Evolutionary conservation across 1,140 invertebrate genomes (phyloP), one percentile per base, ranked within the genome.

Genomic region (Druon quercuslanigerum): DNA sequence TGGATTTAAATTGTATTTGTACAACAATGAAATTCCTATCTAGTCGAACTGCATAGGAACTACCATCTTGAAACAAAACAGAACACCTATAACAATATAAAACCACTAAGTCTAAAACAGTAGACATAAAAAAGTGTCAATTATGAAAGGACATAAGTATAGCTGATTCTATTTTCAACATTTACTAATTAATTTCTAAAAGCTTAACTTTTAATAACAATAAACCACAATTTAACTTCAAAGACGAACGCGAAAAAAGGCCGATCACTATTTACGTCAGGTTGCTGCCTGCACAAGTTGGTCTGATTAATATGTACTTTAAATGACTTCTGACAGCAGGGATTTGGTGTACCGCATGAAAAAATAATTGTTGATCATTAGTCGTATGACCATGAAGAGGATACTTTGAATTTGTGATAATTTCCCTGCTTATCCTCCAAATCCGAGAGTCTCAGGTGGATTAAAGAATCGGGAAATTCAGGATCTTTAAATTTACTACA

Each of bases 361-460:
- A 60, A 66, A 66, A 66, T 19, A 56, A n/a, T 66, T 66, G 60
- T 66, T 66, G 60, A 66, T 66, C 25, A 66, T 66, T 66, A 66
- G 33, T 40, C 20, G 25, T 40, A n/a, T 66, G 60, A 66, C 25
- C 60, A 9, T 66, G 25, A 66, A 66, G 40, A 46, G 60, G 25
- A 40, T 16, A 66, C 13, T 66, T 66, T 14, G 33, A 66, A 3
- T 40, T 66, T 25, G 60, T 8, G n/a, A 40, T 16, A 5, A 16
- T 66, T 46, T 46, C n/a, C 16, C 3, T 40, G 33, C 12, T 13
- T 40, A 8, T 1, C 20, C 25, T 6, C 14, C 25, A 33, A 60
- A 33, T 33, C 16, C 19, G 19, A 14, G 57, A 25, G 7, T 12
- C 14, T 12, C 14, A 16, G 7, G 6, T 66, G 25, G 11, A 66